phyloP scores from a whole-genome alignment of 2,888 invertebrate species.

The Leptopilina myrica region DNA sequence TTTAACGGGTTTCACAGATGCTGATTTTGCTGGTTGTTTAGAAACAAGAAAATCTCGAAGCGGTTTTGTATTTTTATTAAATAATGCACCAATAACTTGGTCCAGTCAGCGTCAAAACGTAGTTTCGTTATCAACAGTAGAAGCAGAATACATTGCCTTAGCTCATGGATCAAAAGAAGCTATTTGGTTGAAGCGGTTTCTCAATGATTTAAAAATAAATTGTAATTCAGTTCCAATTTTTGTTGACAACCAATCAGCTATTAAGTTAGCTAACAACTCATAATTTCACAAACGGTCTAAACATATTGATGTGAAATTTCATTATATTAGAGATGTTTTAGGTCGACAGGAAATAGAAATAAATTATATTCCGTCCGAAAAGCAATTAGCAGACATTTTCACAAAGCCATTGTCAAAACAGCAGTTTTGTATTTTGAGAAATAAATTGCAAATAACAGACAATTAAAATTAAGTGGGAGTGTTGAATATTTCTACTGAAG shows the following conservation, averaged over 20 bases:
- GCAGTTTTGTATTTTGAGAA: too few species aligned
- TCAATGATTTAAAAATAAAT: slow-evolving; percentile 44
- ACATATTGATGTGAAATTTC: slow-evolving; percentile 48
- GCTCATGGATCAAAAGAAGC: slow-evolving; percentile 51
- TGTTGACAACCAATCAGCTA: slow-evolving; percentile 53
- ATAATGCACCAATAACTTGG: slow-evolving; percentile 54
- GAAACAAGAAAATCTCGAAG: slow-evolving; percentile 51
- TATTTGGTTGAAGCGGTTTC: slow-evolving; percentile 48
- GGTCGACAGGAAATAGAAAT: slow-evolving; percentile 28
- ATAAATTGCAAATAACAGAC: too few species aligned
- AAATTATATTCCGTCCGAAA: slow-evolving; percentile 39
- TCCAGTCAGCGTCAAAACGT: slow-evolving; percentile 48
- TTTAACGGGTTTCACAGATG: slow-evolving; percentile 49
- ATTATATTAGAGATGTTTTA: slow-evolving; percentile 43
- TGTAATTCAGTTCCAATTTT: slow-evolving; percentile 41
- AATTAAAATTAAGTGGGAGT: too few species aligned
- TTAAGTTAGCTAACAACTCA: slow-evolving; percentile 50
- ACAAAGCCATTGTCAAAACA: slow-evolving; percentile 26
- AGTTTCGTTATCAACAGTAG: slow-evolving; percentile 53
- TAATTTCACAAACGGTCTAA: slow-evolving; percentile 47
- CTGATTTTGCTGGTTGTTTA: slow-evolving; percentile 51
- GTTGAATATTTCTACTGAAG: too few species aligned
- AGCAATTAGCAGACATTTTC: slow-evolving; percentile 51
- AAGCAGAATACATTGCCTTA: slow-evolving; percentile 57
- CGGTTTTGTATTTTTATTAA: slow-evolving; percentile 51